Percentiles rank a stretch among this genome's conserved stretches.
phyloP scores from a whole-genome alignment of 2,797 vertebrate genomes.

The Acipenser ruthenus region DNA sequence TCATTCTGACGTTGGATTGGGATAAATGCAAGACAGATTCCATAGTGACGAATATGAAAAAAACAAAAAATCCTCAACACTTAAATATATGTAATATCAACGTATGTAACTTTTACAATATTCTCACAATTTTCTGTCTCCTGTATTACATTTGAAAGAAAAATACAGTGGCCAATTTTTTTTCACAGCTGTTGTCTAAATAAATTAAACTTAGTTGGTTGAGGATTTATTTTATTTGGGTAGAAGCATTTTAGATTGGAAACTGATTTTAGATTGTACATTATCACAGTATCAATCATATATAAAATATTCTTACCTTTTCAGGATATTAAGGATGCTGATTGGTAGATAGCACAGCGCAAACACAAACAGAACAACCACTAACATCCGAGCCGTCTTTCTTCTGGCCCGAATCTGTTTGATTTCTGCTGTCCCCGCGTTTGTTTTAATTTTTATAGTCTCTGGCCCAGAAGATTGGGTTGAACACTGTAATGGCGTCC shows the following conservation, averaged over 20 bases:
- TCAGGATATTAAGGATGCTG: constrained; percentile 90
- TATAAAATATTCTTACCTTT: constrained; percentile 64
- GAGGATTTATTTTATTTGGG: constrained; percentile 16
- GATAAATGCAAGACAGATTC: no score
- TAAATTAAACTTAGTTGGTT: neutral
- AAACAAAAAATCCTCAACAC: no score
- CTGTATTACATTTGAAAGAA: no score
- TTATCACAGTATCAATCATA: no score
- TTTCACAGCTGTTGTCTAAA: no score
- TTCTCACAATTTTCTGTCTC: no score
- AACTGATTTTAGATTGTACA: no score
- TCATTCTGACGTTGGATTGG: no score
- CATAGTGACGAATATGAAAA: no score
- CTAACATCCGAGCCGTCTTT: constrained; percentile 93
- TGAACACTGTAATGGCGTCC: constrained; percentile 70
- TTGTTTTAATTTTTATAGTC: constrained; percentile 65
- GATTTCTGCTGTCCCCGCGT: constrained; percentile 79
- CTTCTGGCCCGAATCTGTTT: constrained; percentile 84
- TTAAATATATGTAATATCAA: no score
- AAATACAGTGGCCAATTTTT: no score
- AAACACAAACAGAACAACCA: constrained; percentile 90
- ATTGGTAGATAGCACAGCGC: constrained; percentile 93
- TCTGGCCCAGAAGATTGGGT: constrained; percentile 51
- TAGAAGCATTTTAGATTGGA: neutral
- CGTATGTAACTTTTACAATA: no score